Conservation (phyloP, 2,113 vertebrate species). For the Falcunculus frontatus region DNA sequence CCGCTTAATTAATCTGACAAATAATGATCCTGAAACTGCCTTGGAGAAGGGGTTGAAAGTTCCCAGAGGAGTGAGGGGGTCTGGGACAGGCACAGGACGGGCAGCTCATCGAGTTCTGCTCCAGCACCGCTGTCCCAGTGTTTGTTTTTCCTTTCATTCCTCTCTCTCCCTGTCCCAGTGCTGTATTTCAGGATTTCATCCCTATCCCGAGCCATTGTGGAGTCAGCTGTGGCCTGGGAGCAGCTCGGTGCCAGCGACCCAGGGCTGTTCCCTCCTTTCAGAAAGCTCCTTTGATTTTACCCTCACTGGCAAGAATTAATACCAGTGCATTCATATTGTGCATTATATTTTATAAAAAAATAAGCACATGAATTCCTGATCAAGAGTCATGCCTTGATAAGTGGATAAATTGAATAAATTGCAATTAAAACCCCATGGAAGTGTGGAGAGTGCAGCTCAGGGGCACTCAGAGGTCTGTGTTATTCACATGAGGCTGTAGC, state of each 20-base stretch:
- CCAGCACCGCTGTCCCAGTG: background rate
- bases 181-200: background rate
- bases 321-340: fast-evolving
- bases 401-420: background rate
- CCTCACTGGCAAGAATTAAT: background rate
- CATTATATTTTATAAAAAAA: background rate
- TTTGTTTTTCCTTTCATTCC: background rate
- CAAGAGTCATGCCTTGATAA: background rate
- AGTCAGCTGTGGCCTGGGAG: background rate
- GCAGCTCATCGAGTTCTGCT: background rate
- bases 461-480: background rate
- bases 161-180: background rate
- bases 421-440: background rate
- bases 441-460: background rate
- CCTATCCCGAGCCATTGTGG: background rate
- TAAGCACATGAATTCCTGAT: background rate
- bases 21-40: background rate
- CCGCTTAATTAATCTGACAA: background rate
- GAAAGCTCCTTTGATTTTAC: background rate
- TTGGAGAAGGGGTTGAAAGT: background rate
- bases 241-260: background rate
- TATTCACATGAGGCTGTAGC: background rate
- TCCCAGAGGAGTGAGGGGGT: background rate
- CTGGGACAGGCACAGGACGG: background rate
- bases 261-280: background rate